Percentiles rank a stretch among this genome's conserved stretches.
Conservation (phyloP, 2,888 invertebrate species). For the Biston betularia region DNA sequence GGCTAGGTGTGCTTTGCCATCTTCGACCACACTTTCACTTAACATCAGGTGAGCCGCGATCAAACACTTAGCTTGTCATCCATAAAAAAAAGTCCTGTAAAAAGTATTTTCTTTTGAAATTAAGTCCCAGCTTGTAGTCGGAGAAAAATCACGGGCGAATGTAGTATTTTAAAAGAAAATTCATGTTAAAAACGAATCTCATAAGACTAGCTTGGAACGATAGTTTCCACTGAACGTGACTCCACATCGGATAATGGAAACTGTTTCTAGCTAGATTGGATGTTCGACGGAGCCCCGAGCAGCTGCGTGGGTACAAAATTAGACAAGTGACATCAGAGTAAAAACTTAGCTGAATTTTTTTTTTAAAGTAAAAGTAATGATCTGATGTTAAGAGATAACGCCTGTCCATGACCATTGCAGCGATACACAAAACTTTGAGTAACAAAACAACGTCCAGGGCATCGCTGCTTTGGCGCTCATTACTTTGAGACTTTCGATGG, state of each 20-base stretch:
- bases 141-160: background rate
- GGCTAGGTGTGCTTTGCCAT: too few relatives aligned
- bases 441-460: too few relatives aligned
- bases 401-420: too few relatives aligned
- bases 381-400: too few relatives aligned
- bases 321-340: background rate
- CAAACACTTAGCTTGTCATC: too few relatives aligned
- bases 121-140: background rate
- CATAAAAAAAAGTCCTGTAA: too few relatives aligned
- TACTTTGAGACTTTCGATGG: too few relatives aligned
- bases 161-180: background rate
- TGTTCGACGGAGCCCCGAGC: background rate
- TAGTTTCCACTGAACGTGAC: constrained; percentile 6
- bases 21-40: too few relatives aligned
- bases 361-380: background rate
- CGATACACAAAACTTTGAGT: too few relatives aligned
- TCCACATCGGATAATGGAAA: background rate
- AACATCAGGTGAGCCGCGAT: too few relatives aligned
- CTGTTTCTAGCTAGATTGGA: background rate
- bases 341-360: too few relatives aligned
- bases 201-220: background rate
- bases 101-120: background rate
- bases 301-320: background rate
- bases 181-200: background rate
- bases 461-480: too few relatives aligned